Base-by-base conservation (phyloP, 2,797 vertebrate species). In the Astyanax mexicanus region DNA sequence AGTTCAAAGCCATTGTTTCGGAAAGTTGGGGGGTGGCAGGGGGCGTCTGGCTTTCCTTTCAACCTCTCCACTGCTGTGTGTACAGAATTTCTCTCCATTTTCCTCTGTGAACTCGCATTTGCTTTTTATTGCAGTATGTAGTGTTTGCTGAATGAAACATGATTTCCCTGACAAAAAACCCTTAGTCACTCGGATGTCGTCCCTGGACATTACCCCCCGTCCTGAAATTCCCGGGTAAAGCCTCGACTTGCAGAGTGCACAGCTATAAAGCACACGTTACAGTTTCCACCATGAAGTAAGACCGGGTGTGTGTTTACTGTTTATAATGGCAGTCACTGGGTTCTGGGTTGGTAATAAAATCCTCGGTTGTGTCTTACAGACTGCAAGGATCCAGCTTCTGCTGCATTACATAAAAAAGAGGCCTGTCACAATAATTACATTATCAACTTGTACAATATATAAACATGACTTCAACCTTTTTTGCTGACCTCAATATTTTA, bases 1-100 rank as follows among this genome's bases (percentile, higher is more conserved):
- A 86, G 83, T 84, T 84, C 83, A 84, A 83, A 81, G 81, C 66
- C 81, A 80, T 86, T 84, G 84, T 80, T 81, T 83, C 52, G 67
- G 72, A 74, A 69, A 79, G 83, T 81, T 80, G 80, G 73, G 79
- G 64, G 72, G 79, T 79, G 83, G 81, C 74, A 82, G 77, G 74
- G 62, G 79, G 83, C 44, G 79, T 74, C 79, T 74, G 75, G 74
- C 71, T 77, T 80, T 73, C 51, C 55, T 84, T 79, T 67, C 58
- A 77, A 42, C 54, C 54, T 40, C 45, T 51, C 69, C 72, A 72
- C 49, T 72, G 55, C 71, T 79, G 74, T 67, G 71, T 81, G 79
- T 64, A 62, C 70, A 69, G 74, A 84, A 81, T 81, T 74, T 79
- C 37, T 61, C 45, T 51, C 74, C n/a, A 75, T 72, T 75, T 75